Evolutionary conservation across 2,113 vertebrate genomes (phyloP).

Genomic region (Chascanopsetta lugubris): DNA sequence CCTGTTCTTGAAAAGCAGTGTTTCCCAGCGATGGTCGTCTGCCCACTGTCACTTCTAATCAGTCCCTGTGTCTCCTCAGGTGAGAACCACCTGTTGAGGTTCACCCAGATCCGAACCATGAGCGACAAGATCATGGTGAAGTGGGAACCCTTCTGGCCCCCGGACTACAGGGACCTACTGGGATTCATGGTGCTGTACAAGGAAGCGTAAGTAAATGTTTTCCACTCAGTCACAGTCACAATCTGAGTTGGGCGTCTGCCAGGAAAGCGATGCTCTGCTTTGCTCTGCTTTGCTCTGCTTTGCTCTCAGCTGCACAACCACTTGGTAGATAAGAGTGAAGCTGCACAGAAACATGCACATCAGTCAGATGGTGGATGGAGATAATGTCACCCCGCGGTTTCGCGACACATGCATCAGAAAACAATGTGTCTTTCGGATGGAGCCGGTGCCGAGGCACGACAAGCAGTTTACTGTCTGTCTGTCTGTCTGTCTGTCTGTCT

Average conservation of each 20-base stretch:
- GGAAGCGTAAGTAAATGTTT: conserved; percentile 88
- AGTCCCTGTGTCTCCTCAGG: conserved; percentile 73
- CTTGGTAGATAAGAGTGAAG: background rate
- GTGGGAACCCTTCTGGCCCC: conserved; percentile 95
- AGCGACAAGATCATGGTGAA: conserved; percentile 91
- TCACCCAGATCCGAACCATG: conserved; percentile 85
- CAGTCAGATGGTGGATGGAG: background rate
- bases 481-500: background rate
- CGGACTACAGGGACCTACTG: conserved; percentile 94
- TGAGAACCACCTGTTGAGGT: conserved; percentile 89
- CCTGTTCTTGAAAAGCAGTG: conserved; percentile 5
- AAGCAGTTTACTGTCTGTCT: background rate
- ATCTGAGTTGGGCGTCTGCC: background rate
- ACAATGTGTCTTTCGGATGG: background rate
- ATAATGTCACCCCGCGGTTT: background rate
- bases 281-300: no score
- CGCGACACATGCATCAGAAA: background rate
- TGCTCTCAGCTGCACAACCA: conserved; percentile 20
- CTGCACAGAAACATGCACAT: background rate
- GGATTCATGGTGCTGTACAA: conserved; percentile 99
- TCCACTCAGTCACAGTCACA: background rate
- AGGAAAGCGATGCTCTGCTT: conserved; percentile 10
- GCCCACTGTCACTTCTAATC: background rate
- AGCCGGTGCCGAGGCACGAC: background rate
- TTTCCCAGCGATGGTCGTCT: background rate